Evolutionary conservation across 2,797 vertebrate species (phyloP), one percentile per base, ranked within the genome.

Genomic region (Sebastes taczanowskii): DNA sequence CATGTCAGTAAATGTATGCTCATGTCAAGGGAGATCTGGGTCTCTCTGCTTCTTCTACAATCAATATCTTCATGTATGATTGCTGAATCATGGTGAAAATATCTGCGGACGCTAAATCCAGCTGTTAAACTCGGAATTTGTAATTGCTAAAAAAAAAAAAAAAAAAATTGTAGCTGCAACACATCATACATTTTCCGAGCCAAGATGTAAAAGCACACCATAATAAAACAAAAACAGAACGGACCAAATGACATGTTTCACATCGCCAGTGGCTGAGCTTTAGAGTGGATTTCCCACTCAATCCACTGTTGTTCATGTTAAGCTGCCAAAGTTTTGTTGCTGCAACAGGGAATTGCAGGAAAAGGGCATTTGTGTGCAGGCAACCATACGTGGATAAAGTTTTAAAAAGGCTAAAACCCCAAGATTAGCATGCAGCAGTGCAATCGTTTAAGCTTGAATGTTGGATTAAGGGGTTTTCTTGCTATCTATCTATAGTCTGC

Each of bases 401-500:
- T 74, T 77, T 42, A 56, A 78, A 71, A 68, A 55, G n/a, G 23
- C 46, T 78, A 49, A 71, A 79, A 58, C 4, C 22, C 29, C 3
- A 2, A 78, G 64, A 32, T 55, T 49, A 78, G 29, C 60, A 76
- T 27, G 23, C 49, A 5, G 59, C 18, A 16, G n/a, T 63, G 42
- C 20, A 60, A 56, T 38, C 3, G 11, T 78, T 68, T 61, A 13
- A 71, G 11, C 11, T 52, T 20, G 35, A 73, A 66, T 27, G 25
- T 38, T 34, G 77, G 67, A 83, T 87, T 53, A 69, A 66, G 4
- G 49, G 30, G 1, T 64, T 77, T 70, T 61, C 29, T 64, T 18
- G 2, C 30, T 1, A 4, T 71, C 27, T 29, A 23, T 69, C 27
- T 10, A 9, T 63, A 42, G 16, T 66, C 29, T 18, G n/a, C 18